Evolutionary conservation across 2,888 invertebrate species (phyloP).

Genomic region (Ophion ventricosus): DNA sequence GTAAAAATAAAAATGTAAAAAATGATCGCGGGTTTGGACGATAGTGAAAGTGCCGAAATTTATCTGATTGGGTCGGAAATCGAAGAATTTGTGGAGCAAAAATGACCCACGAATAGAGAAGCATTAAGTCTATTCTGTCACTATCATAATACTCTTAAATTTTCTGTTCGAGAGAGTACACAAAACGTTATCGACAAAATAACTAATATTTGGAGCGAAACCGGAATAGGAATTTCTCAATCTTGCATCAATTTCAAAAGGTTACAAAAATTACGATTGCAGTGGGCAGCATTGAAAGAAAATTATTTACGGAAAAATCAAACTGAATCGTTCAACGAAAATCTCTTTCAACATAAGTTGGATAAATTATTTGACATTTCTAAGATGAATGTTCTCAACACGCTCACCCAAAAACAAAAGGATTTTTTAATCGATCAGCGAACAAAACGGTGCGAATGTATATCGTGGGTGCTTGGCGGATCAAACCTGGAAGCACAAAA

Average conservation of each 20-base stretch:
- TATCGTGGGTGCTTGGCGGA: not conserved
- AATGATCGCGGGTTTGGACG: no score
- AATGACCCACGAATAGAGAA: constrained; percentile 39
- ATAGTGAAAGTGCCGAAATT: not conserved
- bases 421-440: constrained; percentile 14
- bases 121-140: constrained; percentile 46
- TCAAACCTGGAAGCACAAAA: constrained; percentile 1
- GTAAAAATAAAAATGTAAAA: no score
- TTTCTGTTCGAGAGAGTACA: constrained; percentile 41
- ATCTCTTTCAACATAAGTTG: not conserved
- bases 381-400: not conserved
- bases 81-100: constrained; percentile 11
- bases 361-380: constrained; percentile 7
- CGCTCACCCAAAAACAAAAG: constrained; percentile 14
- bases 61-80: constrained; percentile 25
- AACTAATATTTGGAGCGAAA: constrained; percentile 10
- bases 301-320: constrained; percentile 6
- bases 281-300: constrained; percentile 21
- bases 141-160: constrained; percentile 44
- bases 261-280: not conserved
- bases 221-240: constrained; percentile 13
- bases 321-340: constrained; percentile 6
- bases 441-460: not conserved
- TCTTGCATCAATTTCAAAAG: not conserved
- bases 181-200: constrained; percentile 24